These are phyloP conservation scores for Tragelaphus buxtoni DNA, from an alignment of 2,113 vertebrate species.

Conservation along the genomic window DNA sequence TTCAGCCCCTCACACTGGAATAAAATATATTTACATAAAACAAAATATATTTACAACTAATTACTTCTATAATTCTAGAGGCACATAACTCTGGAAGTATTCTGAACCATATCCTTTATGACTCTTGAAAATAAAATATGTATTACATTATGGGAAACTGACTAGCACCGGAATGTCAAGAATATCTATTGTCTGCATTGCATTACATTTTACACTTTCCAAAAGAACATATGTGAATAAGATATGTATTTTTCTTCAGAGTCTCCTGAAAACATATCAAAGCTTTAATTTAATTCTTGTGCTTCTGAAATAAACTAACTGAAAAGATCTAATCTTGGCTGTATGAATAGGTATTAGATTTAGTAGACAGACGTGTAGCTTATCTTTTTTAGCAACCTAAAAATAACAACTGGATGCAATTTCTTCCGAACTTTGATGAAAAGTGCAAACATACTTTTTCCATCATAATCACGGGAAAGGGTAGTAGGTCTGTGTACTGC, in stretches of 20 bases:
- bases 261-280: constrained; percentile 17
- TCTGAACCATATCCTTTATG: not conserved
- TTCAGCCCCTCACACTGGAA: not conserved
- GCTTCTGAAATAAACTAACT: constrained; percentile 54
- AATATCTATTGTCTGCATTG: not conserved
- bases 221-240: not conserved
- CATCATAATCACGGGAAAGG: not conserved
- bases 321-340: constrained; percentile 18
- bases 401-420: constrained; percentile 35
- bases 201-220: constrained; percentile 9
- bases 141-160: constrained; percentile 14
- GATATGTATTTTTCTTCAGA: constrained; percentile 1
- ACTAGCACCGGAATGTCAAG: not conserved
- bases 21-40: not conserved
- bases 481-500: not conserved
- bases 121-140: not conserved
- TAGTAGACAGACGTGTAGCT: not conserved
- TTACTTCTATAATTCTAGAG: not conserved
- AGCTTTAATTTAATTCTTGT: constrained; percentile 32
- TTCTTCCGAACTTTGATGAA: constrained; percentile 7
- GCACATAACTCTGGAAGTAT: not conserved
- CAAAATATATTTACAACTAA: not conserved
- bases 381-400: constrained; percentile 43
- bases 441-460: not conserved
- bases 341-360: constrained; percentile 19